Percentiles rank a stretch among this genome's conserved stretches.
phyloP scores from a whole-genome alignment of 2,888 invertebrate genomes.

The Lasioglossum malachurum region DNA sequence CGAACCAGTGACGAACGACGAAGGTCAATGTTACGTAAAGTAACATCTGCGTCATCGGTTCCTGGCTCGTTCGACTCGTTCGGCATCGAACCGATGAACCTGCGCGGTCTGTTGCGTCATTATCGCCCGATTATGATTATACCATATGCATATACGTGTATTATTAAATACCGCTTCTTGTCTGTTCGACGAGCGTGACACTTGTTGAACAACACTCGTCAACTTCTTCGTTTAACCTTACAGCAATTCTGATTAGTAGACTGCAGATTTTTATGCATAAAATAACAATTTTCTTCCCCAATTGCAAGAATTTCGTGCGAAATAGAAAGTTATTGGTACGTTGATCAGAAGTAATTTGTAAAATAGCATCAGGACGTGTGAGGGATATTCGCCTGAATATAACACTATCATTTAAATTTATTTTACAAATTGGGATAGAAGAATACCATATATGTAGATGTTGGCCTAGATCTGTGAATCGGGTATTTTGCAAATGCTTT shows the following conservation, averaged over 20 bases:
- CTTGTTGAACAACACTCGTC: not conserved
- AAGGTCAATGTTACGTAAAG: constrained; percentile 83
- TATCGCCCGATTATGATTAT: not conserved
- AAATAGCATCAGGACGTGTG: no score
- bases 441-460: not conserved
- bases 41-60: constrained; percentile 66
- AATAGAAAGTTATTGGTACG: not conserved
- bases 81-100: constrained; percentile 43
- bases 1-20: constrained; percentile 76
- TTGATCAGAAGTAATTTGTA: no score
- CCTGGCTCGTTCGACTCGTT: constrained; percentile 50
- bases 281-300: not conserved
- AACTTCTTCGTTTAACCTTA: not conserved
- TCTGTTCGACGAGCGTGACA: constrained; percentile 9
- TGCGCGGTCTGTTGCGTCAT: constrained; percentile 42
- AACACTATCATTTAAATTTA: no score
- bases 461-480: not conserved
- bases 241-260: not conserved
- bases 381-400: no score
- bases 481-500: not conserved
- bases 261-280: not conserved
- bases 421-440: not conserved
- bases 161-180: not conserved
- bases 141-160: no score
- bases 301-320: not conserved